phyloP scores from a whole-genome alignment of 2,797 vertebrate species.

The Falco rusticolus region DNA sequence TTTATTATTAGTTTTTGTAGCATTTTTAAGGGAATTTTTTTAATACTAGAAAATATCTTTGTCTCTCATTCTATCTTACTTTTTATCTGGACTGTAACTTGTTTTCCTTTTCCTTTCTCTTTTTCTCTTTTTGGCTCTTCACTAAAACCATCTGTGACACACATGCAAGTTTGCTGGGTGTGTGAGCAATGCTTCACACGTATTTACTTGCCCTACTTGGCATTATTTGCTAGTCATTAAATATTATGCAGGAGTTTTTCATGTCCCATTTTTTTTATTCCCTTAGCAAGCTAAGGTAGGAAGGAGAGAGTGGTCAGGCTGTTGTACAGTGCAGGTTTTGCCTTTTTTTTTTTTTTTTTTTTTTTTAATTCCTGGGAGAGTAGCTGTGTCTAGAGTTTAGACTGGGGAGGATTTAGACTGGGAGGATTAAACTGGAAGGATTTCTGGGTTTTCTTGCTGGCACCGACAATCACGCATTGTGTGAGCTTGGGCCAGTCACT shows the following conservation, averaged over 20 bases:
- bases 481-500: conserved; percentile 44
- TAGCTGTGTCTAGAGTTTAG: not conserved
- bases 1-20: conserved; percentile 11
- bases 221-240: conserved; percentile 55
- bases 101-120: conserved; percentile 42
- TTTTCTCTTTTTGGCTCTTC: conserved; percentile 27
- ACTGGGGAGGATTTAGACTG: conserved; percentile 21
- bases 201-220: conserved; percentile 47
- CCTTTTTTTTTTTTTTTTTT: too few relatives aligned
- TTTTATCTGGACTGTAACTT: conserved; percentile 16
- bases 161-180: conserved; percentile 14
- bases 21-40: not conserved
- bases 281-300: not conserved
- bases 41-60: not conserved
- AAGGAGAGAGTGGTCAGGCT: not conserved
- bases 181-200: conserved; percentile 3
- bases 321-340: not conserved
- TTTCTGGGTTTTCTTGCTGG: conserved; percentile 56
- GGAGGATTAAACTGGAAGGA: conserved; percentile 40
- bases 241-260: conserved; percentile 3
- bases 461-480: conserved; percentile 45
- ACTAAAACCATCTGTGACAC: conserved; percentile 24
- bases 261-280: not conserved
- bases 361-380: not conserved
- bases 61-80: not conserved